Base-by-base conservation (phyloP, 1,140 invertebrate genomes). In the Popillia japonica region DNA sequence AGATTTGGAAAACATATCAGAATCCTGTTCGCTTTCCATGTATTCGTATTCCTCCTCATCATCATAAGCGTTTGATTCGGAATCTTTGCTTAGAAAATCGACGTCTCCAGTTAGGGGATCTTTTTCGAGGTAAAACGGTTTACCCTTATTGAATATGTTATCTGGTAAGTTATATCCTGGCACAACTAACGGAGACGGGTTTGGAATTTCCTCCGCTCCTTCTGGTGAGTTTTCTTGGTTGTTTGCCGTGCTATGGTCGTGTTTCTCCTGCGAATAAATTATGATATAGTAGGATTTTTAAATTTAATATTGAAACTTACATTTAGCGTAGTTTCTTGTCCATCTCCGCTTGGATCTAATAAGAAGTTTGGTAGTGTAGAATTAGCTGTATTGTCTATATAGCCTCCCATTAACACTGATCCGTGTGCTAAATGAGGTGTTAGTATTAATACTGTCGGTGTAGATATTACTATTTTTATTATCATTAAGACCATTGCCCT, bases 61-160 rank as follows among this genome's bases (percentile, higher is more conserved):
- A 83, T 82, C 27, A 81, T 85, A 80, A 77, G 83, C 23, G 40
- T 89, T 86, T 0, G 87, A 86, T 10, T 89, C 87, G 10, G 83
- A 78, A 3, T 87, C 88, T 75, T 89, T 90, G 20, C 89, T 89
- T 75, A 88, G 90, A 61, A 92, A 92, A 79, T 92, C 90, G 40
- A 92, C 87, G 79, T 90, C 88, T 6, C 92, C 92, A 0, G 92
- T 93, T 14, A 92, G 85, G 0, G 92, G 91, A 86, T 93, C 92
- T 80, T 92, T 92, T 48, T 92, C 91, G 0, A 92, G 83, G 68
- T 92, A 92, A 82, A 93, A 93, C 0, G 92, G 92, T 79, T 92
- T 92, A 23, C 92, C 92, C 75, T 92, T 90, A 81, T 93, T 92
- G 81, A 93, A 92, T 22, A 87, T 83, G 48, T 83, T 86, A 44